phyloP scores from a whole-genome alignment of 2,113 vertebrate genomes.

The Scatophagus argus region DNA sequence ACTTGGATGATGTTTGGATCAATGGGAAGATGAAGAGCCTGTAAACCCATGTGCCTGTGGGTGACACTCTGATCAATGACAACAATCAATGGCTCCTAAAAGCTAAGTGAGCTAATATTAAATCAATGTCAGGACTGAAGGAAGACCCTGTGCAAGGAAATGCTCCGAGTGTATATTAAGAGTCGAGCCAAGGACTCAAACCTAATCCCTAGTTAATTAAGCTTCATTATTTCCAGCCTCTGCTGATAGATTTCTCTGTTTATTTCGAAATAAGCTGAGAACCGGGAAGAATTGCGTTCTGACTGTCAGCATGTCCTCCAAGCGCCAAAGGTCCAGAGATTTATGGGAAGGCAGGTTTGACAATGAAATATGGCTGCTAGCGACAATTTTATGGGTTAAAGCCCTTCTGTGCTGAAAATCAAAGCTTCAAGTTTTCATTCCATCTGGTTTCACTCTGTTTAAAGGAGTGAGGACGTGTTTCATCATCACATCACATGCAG shows the following conservation, averaged over 20 bases:
- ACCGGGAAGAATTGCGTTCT: not conserved
- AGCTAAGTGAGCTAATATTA: constrained; percentile 8
- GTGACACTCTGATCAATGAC: constrained; percentile 11
- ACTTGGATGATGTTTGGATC: not conserved
- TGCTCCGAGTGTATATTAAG: not conserved
- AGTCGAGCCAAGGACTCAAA: not conserved
- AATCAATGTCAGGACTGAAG: not conserved
- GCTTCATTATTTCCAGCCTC: constrained; percentile 24
- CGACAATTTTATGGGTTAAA: too few relatives aligned
- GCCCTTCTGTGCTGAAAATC: too few relatives aligned
- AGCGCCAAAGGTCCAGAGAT: not conserved
- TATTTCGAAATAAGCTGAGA: constrained; percentile 1
- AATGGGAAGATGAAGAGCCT: not conserved
- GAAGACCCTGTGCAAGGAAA: not conserved
- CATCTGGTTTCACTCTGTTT: too few relatives aligned
- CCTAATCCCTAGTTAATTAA: constrained; percentile 18
- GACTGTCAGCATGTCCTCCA: not conserved
- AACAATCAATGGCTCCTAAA: constrained; percentile 2
- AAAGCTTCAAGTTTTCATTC: too few relatives aligned
- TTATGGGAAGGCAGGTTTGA: not conserved
- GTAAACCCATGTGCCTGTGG: not conserved
- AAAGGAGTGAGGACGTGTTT: too few relatives aligned
- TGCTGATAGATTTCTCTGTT: constrained; percentile 8
- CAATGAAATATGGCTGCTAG: too few relatives aligned
- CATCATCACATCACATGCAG: too few relatives aligned